phyloP scores from a whole-genome alignment of 2,113 vertebrate species.

The Trochalopteron elliotii region DNA sequence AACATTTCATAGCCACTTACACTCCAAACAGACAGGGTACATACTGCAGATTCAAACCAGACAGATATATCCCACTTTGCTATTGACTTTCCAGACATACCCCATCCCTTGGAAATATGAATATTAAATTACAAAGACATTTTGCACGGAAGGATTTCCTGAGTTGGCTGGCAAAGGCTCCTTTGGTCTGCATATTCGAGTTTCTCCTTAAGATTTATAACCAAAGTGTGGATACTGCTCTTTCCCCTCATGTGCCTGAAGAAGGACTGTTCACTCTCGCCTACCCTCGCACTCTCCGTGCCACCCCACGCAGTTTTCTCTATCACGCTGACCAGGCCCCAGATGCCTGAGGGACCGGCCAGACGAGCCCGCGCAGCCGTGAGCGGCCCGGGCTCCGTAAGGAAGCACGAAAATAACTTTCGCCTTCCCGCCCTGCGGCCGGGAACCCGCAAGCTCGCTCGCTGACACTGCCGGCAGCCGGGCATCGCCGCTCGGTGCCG shows the following conservation, averaged over 20 bases:
- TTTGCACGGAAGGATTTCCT: not conserved
- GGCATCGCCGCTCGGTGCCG: not conserved
- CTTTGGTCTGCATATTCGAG: not conserved
- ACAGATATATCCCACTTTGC: not conserved
- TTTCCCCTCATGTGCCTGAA: not conserved
- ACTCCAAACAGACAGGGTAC: not conserved
- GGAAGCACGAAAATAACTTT: not conserved
- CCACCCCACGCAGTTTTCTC: not conserved
- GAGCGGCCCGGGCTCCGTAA: not conserved
- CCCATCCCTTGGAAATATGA: not conserved
- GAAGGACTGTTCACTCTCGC: not conserved
- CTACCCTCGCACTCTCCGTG: not conserved
- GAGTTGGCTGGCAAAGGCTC: not conserved
- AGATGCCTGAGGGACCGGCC: not conserved
- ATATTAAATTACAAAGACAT: not conserved
- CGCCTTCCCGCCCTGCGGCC: not conserved
- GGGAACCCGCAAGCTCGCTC: not conserved
- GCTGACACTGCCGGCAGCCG: not conserved
- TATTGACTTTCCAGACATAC: not conserved
- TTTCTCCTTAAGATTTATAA: not conserved
- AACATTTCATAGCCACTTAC: not conserved
- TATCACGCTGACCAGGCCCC: not conserved
- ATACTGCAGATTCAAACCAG: not conserved
- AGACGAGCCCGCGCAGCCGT: not conserved
- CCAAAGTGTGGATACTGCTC: not conserved